A percentile compares a stretch with the other conserved stretches of the same genome.
phyloP scores from a whole-genome alignment of 2,113 vertebrate genomes.

The Chloropsis hardwickii region DNA sequence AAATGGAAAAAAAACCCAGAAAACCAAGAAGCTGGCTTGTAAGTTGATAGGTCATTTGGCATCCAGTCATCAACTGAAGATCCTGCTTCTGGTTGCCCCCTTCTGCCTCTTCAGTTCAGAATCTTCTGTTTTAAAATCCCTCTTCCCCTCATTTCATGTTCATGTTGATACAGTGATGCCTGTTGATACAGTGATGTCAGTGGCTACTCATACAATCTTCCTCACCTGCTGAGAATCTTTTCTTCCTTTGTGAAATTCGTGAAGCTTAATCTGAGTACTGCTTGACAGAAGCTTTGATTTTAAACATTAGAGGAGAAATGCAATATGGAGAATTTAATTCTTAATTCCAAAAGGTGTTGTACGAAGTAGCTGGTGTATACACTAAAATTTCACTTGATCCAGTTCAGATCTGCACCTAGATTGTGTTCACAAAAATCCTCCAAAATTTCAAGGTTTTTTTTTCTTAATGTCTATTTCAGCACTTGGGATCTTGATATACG shows the following conservation, averaged over 20 bases:
- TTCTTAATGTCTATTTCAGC: conserved; percentile 36
- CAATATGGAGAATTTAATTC: not conserved
- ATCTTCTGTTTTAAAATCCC: not conserved
- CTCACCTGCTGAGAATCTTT: not conserved
- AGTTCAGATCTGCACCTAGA: not conserved
- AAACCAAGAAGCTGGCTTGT: not conserved
- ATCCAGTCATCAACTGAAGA: not conserved
- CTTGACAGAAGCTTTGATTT: not conserved
- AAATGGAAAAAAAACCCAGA: not conserved
- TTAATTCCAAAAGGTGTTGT: not conserved
- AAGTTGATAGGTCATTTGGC: not conserved
- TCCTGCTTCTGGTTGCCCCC: not conserved
- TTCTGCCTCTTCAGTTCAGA: not conserved
- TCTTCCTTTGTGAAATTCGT: not conserved
- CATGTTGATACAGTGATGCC: not conserved
- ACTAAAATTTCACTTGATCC: not conserved
- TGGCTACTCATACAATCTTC: not conserved
- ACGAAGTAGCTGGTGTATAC: not conserved
- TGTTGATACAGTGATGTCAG: not conserved
- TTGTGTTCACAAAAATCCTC: not conserved
- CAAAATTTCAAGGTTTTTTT: fast-evolving
- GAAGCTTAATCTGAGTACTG: not conserved
- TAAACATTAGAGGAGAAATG: not conserved
- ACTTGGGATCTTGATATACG: conserved; percentile 75
- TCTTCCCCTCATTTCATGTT: not conserved